Base-by-base conservation (phyloP, 1,140 invertebrate species). In the Orussus abietinus region DNA sequence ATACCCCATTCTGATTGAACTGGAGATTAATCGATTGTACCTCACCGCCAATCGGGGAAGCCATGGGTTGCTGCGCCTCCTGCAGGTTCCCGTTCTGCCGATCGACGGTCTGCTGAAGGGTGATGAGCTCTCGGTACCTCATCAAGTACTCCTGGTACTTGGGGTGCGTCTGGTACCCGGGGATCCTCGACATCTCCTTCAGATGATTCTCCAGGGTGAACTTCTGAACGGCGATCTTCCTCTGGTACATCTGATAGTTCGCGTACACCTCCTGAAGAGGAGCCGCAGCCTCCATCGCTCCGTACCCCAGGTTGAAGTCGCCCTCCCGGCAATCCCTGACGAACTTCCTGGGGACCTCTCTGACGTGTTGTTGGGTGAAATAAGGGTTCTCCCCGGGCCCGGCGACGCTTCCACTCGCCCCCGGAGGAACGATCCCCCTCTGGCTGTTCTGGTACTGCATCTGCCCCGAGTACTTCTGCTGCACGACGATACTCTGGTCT, bases 1-100 rank as follows among this genome's bases (percentile, higher is more conserved):
- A 18, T 15, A 69, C 46, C 0, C 71, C 71, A 32, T 72, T 72
- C 6, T 72, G 68, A 57, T 74, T 69, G 7, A 72, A 74, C 28
- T 74, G 71, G 5, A 74, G 42, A 48, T 71, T 72, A 22, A 72
- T 72, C 0, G 69, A 62, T 2, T 64, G 60, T 20, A 68, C 45
- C 4, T 51, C 31, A n/a, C 43, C 47, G 2, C 41, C 18, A 4
- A 49, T 19, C 1, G 48, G 39, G 4, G 49, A n/a, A 9, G 49
- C 5, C 7, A 11, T 40, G 1, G 45, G 18, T 37, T 49, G 49
- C n/a, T 43, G 28, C 11, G 47, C 26, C 34, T 69, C 64, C 38
- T 69, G 69, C 4, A 66, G 45, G 0, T n/a, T n/a, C n/a, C 47
- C 45, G 25, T 47, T 64, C 18, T 67, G 71, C 37, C 69, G 69